These are phyloP conservation scores for Lagorchestes hirsutus DNA, from an alignment of 2,797 vertebrate genomes.

Conservation along the genomic window DNA sequence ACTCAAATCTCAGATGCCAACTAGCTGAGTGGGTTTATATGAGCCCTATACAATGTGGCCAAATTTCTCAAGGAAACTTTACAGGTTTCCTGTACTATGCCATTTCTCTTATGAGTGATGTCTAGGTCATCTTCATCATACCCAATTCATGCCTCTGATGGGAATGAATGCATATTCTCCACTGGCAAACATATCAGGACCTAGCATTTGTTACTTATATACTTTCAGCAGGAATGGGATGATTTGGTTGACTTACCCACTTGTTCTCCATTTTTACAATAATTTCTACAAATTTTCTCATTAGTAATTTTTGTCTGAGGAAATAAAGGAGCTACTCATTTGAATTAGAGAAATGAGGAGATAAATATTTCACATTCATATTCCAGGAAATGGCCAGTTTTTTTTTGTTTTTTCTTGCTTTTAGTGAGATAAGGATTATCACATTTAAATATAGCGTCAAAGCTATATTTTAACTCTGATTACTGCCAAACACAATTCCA, in stretches of 20 bases:
- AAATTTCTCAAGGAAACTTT: not conserved
- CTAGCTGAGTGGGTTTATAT: not conserved
- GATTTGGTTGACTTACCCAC: not conserved
- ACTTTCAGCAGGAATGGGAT: not conserved
- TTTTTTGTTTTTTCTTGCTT: not conserved
- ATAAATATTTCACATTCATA: not conserved
- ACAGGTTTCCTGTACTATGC: not conserved
- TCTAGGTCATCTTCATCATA: not conserved
- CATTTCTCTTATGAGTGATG: not conserved
- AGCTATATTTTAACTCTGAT: not conserved
- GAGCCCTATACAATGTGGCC: not conserved
- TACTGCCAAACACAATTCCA: not conserved
- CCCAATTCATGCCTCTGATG: not conserved
- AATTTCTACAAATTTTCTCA: not conserved
- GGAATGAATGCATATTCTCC: not conserved
- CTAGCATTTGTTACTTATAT: not conserved
- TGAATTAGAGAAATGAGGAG: not conserved
- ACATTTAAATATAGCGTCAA: not conserved
- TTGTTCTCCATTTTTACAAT: not conserved
- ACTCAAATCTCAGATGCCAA: not conserved
- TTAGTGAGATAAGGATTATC: not conserved
- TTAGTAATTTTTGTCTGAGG: not conserved
- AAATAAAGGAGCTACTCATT: not conserved
- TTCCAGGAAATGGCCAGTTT: not conserved
- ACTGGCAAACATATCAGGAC: not conserved